These are phyloP conservation scores for Neodiprion lecontei DNA, from an alignment of 1,140 invertebrate genomes.

Conservation along the genomic window DNA sequence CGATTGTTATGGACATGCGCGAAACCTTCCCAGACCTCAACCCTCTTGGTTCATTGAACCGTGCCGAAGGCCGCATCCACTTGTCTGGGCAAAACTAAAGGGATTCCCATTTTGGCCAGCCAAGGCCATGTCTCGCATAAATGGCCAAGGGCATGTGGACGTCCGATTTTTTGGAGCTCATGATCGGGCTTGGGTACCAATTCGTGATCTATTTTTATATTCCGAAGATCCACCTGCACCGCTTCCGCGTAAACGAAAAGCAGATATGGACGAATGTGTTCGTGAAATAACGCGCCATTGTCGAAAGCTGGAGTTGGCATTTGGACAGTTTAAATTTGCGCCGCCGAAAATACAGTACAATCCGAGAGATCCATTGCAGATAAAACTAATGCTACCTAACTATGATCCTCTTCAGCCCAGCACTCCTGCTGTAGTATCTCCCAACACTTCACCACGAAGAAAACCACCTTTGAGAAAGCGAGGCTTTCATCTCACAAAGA, in stretches of 20 bases:
- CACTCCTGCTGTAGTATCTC: neutral
- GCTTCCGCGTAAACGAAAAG: slow-evolving; percentile 68
- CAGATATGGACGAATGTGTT: slow-evolving; percentile 71
- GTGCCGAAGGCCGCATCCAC: slow-evolving; percentile 84
- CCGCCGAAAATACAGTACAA: slow-evolving; percentile 75
- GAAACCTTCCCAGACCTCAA: slow-evolving; percentile 80
- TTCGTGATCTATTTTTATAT: slow-evolving; percentile 84
- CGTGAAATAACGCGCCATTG: slow-evolving; percentile 60
- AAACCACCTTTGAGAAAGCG: neutral
- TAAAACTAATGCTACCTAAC: slow-evolving; percentile 72
- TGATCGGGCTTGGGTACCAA: slow-evolving; percentile 89
- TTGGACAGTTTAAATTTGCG: slow-evolving; percentile 81
- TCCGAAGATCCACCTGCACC: slow-evolving; percentile 70
- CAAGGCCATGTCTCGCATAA: slow-evolving; percentile 82
- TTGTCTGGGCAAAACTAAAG: slow-evolving; percentile 93
- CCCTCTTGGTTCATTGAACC: slow-evolving; percentile 91
- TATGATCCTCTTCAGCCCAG: slow-evolving; percentile 55
- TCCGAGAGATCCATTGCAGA: slow-evolving; percentile 71
- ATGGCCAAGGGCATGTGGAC: slow-evolving; percentile 78
- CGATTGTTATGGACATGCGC: slow-evolving; percentile 78
- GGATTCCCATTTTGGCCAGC: slow-evolving; percentile 96
- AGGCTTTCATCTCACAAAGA: neutral
- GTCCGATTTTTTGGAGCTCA: slow-evolving; percentile 94
- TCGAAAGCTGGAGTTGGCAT: slow-evolving; percentile 56
- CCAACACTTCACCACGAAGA: slow-evolving; percentile 17